Percentiles rank a stretch among this genome's conserved stretches.
phyloP scores from a whole-genome alignment of 1,140 invertebrate species.

The Drosophila varians region DNA sequence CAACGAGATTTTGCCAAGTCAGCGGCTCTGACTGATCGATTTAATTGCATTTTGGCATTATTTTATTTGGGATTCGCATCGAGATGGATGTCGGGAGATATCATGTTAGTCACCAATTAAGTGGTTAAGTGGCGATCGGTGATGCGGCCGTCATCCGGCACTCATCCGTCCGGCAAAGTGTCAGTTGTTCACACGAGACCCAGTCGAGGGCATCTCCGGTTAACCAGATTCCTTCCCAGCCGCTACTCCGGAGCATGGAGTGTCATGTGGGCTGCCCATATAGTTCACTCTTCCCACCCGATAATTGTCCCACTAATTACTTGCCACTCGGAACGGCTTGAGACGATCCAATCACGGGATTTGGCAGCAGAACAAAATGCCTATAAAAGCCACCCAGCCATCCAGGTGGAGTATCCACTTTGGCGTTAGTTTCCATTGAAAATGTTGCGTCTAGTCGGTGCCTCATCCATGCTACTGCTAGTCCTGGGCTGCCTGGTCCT shows the following conservation, averaged over 20 bases:
- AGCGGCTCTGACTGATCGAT: slow-evolving; percentile 21
- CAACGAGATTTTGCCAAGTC: not conserved
- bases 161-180: not conserved
- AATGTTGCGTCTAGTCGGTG: slow-evolving; percentile 54
- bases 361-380: not conserved
- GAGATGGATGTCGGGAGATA: slow-evolving; percentile 8
- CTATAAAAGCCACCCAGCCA: slow-evolving; percentile 47
- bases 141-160: not conserved
- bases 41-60: slow-evolving; percentile 39
- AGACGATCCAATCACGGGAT: slow-evolving; percentile 50
- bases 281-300: slow-evolving; percentile 62
- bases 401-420: slow-evolving; percentile 9
- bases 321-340: slow-evolving; percentile 32
- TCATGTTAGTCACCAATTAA: slow-evolving; percentile 62
- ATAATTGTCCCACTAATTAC: slow-evolving; percentile 60
- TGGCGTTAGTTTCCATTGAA: slow-evolving; percentile 27
- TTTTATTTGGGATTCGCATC: not conserved
- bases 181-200: slow-evolving; percentile 62
- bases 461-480: slow-evolving; percentile 29
- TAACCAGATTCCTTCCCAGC: too few relatives aligned
- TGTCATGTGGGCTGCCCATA: slow-evolving; percentile 73
- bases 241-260: slow-evolving; percentile 23
- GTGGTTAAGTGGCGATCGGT: slow-evolving; percentile 38
- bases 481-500: slow-evolving; percentile 19
- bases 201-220: slow-evolving; percentile 71